phyloP scores from a whole-genome alignment of 1,140 invertebrate genomes.

The Brachionus rotundiformis region DNA sequence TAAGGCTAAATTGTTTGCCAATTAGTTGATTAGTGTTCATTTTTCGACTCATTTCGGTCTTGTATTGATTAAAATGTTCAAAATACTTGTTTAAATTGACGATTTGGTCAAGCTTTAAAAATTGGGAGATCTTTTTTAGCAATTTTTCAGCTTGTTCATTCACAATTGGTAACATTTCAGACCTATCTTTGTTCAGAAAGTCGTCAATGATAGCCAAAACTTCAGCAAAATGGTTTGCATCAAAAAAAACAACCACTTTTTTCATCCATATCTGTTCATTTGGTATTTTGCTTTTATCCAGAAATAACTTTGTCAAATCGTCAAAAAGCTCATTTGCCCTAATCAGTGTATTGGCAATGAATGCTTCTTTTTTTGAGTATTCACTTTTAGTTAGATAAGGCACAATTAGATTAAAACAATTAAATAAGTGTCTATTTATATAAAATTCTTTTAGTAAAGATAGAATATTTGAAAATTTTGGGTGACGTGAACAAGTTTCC shows the following conservation, averaged over 20 bases:
- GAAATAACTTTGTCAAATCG: background rate
- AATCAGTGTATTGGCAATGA: background rate
- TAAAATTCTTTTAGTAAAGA: background rate
- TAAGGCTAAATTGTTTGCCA: constrained; percentile 6
- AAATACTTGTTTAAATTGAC: constrained; percentile 37
- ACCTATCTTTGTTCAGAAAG: background rate
- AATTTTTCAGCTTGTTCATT: background rate
- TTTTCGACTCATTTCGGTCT: constrained; percentile 25
- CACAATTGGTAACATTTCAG: background rate
- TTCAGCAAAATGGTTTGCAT: background rate
- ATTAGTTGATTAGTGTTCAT: background rate
- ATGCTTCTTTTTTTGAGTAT: background rate
- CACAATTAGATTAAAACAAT: constrained; percentile 1
- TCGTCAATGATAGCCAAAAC: background rate
- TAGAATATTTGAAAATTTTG: background rate
- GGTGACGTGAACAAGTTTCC: background rate
- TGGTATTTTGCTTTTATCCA: background rate
- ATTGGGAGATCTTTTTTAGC: background rate
- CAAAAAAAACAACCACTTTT: constrained; percentile 14
- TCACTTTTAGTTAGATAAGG: background rate
- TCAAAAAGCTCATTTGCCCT: background rate
- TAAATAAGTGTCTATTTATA: background rate
- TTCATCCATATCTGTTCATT: constrained; percentile 27
- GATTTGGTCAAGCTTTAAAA: constrained; percentile 17
- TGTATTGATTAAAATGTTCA: constrained; percentile 23